Evolutionary conservation across 2,797 vertebrate species (phyloP), one percentile per base, ranked within the genome.

Genomic region (Paratrypauchen microcephalus): DNA sequence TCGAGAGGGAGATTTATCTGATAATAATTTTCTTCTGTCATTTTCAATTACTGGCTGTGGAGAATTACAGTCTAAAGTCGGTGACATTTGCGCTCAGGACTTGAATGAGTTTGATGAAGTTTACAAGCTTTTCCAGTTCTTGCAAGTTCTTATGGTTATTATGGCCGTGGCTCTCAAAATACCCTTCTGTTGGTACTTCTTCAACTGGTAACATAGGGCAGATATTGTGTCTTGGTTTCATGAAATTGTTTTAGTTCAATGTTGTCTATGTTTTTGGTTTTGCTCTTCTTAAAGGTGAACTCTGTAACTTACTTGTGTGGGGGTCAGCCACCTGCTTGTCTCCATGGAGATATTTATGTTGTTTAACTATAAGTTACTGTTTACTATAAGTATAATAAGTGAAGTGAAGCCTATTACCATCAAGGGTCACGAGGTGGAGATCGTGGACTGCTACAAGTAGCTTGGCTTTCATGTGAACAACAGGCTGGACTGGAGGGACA

Each of bases 11-110:
- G 83, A 87, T 89, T 76, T 76, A 69, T 81, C 75, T 74, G 78
- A 64, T 77, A 83, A 83, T 84, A 61, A 73, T 81, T 87, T 71
- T 89, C 65, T 60, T 65, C 75, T 85, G 69, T 84, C 80, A 88
- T 84, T 83, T 81, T 77, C 70, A 85, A 73, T 86, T 77, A 84
- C 28, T 72, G 68, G 71, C 85, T 82, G 84, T 81, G 83, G 82
- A 84, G 76, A 86, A 89, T 85, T 76, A 75, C 61, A 75, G 61
- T 23, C 61, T 86, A 82, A 88, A 73, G 73, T 62, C 74, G 76
- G 82, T 85, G 80, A 88, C 86, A 83, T 77, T 69, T 68, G 72
- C 61, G 73, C 70, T 72, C 72, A 78, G 66, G 70, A 84, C 82
- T 80, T 68, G 77, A 73, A 81, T 73, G 73, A 65, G 21, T 71